A percentile compares a stretch with the other conserved stretches of the same genome.
These are phyloP conservation scores for Pholis gunnellus DNA, from an alignment of 2,113 vertebrate species.

Conservation along the genomic window DNA sequence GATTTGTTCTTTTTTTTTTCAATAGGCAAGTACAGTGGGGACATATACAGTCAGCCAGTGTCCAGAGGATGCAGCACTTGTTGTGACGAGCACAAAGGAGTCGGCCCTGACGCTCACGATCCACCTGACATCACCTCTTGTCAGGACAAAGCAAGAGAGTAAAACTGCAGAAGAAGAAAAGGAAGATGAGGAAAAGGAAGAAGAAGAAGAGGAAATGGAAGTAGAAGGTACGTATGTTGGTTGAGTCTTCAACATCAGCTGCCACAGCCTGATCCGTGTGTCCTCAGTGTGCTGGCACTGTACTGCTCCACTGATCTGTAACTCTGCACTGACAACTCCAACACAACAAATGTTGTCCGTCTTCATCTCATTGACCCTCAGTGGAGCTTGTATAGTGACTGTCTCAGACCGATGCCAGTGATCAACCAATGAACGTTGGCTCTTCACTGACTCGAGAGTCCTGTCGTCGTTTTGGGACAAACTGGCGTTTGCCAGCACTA, in stretches of 20 bases:
- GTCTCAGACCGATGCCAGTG: slow-evolving; percentile 45
- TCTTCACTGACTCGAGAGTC: slow-evolving; percentile 66
- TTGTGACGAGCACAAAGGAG: slow-evolving; percentile 90
- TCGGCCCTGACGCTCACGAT: slow-evolving; percentile 88
- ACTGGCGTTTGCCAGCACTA: slow-evolving; percentile 33
- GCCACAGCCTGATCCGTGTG: slow-evolving; percentile 54
- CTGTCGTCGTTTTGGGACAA: slow-evolving; percentile 53
- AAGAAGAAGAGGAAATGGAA: slow-evolving; percentile 82
- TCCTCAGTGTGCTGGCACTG: slow-evolving; percentile 43
- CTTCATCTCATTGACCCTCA: slow-evolving; percentile 22
- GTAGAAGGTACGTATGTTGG: slow-evolving; percentile 87
- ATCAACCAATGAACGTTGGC: slow-evolving; percentile 55
- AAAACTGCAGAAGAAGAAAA: slow-evolving; percentile 54
- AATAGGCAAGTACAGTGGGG: slow-evolving; percentile 87
- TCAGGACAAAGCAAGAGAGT: slow-evolving; percentile 87
- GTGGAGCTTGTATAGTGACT: slow-evolving; percentile 65
- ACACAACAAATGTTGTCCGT: neutral
- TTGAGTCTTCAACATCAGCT: slow-evolving; percentile 54
- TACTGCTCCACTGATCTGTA: slow-evolving; percentile 57
- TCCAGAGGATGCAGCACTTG: slow-evolving; percentile 86
- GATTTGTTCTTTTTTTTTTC: slow-evolving; percentile 4
- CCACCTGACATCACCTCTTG: slow-evolving; percentile 92
- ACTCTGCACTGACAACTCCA: slow-evolving; percentile 4
- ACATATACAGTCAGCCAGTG: slow-evolving; percentile 89
- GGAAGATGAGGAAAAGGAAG: slow-evolving; percentile 82